These are phyloP conservation scores for Belgica antarctica DNA, from an alignment of 2,888 invertebrate genomes.

Conservation along the genomic window DNA sequence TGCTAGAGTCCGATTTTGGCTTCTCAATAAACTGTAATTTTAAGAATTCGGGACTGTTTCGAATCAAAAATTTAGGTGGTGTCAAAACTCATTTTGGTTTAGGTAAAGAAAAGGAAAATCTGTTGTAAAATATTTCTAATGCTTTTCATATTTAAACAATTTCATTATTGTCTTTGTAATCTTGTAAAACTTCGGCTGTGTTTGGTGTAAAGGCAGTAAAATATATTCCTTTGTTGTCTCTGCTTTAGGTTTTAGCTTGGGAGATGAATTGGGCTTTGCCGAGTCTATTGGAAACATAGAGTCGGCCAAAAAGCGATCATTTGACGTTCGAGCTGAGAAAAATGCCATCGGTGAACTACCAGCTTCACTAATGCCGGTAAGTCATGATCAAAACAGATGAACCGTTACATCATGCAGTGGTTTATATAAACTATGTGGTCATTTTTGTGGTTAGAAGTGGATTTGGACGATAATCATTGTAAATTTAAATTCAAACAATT, in stretches of 20 bases:
- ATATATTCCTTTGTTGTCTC: not conserved
- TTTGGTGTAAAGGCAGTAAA: conserved; percentile 45
- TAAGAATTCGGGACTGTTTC: conserved; percentile 87
- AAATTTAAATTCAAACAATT: too few species aligned
- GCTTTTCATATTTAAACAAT: not conserved
- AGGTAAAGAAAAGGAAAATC: conserved; percentile 60
- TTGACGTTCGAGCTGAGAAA: conserved; percentile 59
- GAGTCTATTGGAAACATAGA: conserved; percentile 79
- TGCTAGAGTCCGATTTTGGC: conserved; percentile 80
- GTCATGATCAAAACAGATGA: conserved; percentile 35
- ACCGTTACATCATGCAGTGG: too few species aligned
- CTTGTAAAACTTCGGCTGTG: not conserved
- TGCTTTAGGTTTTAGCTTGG: conserved; percentile 32
- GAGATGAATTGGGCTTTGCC: conserved; percentile 64
- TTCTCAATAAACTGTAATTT: conserved; percentile 89
- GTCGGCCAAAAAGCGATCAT: conserved; percentile 64
- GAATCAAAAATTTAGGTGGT: conserved; percentile 86
- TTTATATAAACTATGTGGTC: too few species aligned
- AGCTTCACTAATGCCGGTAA: conserved; percentile 48
- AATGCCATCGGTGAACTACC: conserved; percentile 50
- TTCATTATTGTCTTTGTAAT: not conserved
- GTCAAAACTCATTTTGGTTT: conserved; percentile 86
- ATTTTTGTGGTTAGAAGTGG: too few species aligned
- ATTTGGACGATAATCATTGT: too few species aligned
- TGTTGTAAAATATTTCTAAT: conserved; percentile 15